These are phyloP conservation scores for Ceratina australensis DNA, from an alignment of 1,140 invertebrate genomes.

Conservation along the genomic window DNA sequence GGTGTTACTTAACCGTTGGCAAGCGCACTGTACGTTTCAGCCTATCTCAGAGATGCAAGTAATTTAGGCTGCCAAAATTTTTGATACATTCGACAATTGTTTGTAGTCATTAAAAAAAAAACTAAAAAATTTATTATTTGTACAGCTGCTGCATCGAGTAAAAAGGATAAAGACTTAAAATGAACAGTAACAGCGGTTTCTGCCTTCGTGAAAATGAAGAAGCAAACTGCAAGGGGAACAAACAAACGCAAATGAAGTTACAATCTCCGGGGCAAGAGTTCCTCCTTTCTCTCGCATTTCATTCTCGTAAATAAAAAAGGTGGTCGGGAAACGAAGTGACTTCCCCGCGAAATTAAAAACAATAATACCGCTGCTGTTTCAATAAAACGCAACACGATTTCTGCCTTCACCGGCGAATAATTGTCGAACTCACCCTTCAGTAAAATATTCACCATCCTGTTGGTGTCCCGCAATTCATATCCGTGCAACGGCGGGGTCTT, in stretches of 20 bases:
- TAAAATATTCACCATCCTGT: slow-evolving; percentile 38
- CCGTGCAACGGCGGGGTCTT: slow-evolving; percentile 17
- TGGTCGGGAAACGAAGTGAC: not conserved
- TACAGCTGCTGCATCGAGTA: not conserved
- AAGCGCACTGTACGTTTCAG: not conserved
- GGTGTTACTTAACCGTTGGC: not conserved
- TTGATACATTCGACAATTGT: not conserved
- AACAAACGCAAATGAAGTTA: slow-evolving; percentile 26
- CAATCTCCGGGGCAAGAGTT: not conserved
- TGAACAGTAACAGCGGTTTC: not conserved
- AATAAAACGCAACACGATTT: too few species aligned
- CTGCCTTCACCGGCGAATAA: not conserved
- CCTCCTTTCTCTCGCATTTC: not conserved
- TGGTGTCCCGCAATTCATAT: slow-evolving; percentile 28
- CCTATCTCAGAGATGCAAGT: not conserved
- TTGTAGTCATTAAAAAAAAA: not conserved
- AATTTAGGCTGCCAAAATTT: not conserved
- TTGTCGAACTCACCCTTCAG: slow-evolving; percentile 35
- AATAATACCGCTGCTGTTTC: not conserved
- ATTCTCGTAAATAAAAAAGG: not conserved
- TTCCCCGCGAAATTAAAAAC: not conserved
- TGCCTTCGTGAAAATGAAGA: not conserved
- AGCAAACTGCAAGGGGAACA: not conserved
- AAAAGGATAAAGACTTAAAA: not conserved
- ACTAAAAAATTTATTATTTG: too few species aligned